Percentiles rank a stretch among this genome's conserved stretches.
Conservation (phyloP, 30 jellyfish, hydroid and myxozoan genomes). For the Rhopilema esculentum region DNA sequence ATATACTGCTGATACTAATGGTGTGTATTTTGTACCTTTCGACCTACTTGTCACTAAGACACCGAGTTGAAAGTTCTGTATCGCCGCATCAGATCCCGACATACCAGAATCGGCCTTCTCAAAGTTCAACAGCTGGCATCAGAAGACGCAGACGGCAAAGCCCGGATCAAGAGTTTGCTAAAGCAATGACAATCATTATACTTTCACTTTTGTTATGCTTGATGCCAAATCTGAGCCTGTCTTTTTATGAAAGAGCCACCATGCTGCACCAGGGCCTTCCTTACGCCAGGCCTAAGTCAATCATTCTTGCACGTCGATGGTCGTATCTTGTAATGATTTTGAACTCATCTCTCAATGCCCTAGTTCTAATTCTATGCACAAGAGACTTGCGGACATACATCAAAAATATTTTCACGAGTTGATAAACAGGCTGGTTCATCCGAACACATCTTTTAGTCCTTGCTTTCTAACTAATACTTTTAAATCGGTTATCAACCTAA, state of each 20-base stretch:
- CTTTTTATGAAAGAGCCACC: not conserved
- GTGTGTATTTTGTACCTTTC: slow-evolving; percentile 3
- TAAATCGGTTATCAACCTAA: too few species aligned
- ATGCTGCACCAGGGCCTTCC: not conserved
- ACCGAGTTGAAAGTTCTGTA: not conserved
- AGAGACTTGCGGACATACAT: slow-evolving; percentile 2
- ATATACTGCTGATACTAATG: not conserved
- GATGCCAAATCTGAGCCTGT: slow-evolving; percentile 47
- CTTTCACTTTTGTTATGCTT: slow-evolving; percentile 21
- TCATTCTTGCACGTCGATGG: not conserved
- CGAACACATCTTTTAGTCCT: too few species aligned
- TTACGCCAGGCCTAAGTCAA: not conserved
- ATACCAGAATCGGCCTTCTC: not conserved
- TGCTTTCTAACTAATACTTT: too few species aligned
- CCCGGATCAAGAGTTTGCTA: slow-evolving; percentile 52
- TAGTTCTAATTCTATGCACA: slow-evolving; percentile 3
- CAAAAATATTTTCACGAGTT: not conserved
- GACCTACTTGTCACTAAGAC: slow-evolving; percentile 23
- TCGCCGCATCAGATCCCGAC: not conserved
- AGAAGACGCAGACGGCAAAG: not conserved
- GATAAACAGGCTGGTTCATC: too few species aligned
- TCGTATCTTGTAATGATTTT: slow-evolving; percentile 8
- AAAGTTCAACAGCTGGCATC: not conserved
- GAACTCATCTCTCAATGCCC: slow-evolving; percentile 40
- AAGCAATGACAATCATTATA: slow-evolving; percentile 48